phyloP scores from a whole-genome alignment of 2,797 vertebrate species.

The Helostoma temminkii region DNA sequence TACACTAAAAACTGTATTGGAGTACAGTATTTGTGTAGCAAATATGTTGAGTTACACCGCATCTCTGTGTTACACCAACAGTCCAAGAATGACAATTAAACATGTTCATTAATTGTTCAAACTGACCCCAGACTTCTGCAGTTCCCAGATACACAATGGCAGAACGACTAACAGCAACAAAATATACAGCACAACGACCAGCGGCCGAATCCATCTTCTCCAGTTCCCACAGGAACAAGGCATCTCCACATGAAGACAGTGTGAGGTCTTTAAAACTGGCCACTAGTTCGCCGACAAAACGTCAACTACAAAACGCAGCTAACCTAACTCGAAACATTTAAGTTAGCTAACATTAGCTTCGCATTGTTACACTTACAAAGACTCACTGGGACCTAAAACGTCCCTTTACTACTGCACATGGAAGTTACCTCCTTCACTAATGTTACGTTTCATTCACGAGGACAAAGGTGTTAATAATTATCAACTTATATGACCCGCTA shows the following conservation, averaged over 20 bases:
- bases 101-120: background rate
- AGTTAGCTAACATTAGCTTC: conserved; percentile 36
- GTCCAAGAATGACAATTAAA: background rate
- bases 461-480: conserved; percentile 19
- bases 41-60: too few species aligned
- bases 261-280: conserved; percentile 22
- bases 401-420: accelerated
- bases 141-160: conserved; percentile 92
- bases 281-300: conserved; percentile 20
- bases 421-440: background rate
- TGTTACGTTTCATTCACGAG: conserved; percentile 3
- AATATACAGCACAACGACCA: conserved; percentile 91
- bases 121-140: conserved; percentile 93
- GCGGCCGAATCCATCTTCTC: conserved; percentile 95
- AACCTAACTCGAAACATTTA: conserved; percentile 1
- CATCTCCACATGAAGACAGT: conserved; percentile 80
- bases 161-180: conserved; percentile 89
- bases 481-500: conserved; percentile 57
- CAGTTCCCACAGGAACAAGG: conserved; percentile 96
- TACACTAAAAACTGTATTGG: too few species aligned
- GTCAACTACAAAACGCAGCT: conserved; percentile 1
- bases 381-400: background rate
- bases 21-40: too few species aligned
- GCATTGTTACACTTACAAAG: conserved; percentile 12
- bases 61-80: background rate